Evolutionary conservation across 2,888 invertebrate species (phyloP).

Genomic region (Synanthedon tipuliformis): DNA sequence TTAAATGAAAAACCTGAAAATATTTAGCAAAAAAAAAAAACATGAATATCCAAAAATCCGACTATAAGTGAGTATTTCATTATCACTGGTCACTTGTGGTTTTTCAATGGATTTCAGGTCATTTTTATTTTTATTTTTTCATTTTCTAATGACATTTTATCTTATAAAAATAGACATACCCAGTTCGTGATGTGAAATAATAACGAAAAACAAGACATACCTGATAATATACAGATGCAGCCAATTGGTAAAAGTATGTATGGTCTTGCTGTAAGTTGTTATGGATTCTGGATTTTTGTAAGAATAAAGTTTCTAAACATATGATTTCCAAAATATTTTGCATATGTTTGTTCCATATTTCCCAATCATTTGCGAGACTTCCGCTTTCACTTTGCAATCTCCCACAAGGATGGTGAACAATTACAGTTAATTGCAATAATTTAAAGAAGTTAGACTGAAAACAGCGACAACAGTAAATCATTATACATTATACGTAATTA

Average conservation of each 20-base stretch:
- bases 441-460: slow-evolving; percentile 46
- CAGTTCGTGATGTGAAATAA: no score
- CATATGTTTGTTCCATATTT: slow-evolving; percentile 42
- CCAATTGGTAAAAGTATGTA: slow-evolving; percentile 31
- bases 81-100: no score
- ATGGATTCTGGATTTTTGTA: slow-evolving; percentile 37
- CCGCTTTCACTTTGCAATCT: slow-evolving; percentile 28
- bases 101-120: no score
- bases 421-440: slow-evolving; percentile 33
- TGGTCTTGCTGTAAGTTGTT: slow-evolving; percentile 23
- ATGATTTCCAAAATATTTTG: slow-evolving; percentile 47
- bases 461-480: background rate
- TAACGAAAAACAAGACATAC: slow-evolving; percentile 16
- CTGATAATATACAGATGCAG: slow-evolving; percentile 49
- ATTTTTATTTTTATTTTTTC: no score
- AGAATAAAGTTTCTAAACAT: slow-evolving; percentile 34
- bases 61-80: no score
- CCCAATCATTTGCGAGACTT: slow-evolving; percentile 43
- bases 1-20: slow-evolving; percentile 14
- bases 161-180: no score
- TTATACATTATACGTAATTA: background rate
- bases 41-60: no score
- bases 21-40: no score
- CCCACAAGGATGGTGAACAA: slow-evolving; percentile 51
- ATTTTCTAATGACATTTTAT: no score